Evolutionary conservation across 2,113 vertebrate genomes (phyloP).

Genomic region (Pteronura brasiliensis): DNA sequence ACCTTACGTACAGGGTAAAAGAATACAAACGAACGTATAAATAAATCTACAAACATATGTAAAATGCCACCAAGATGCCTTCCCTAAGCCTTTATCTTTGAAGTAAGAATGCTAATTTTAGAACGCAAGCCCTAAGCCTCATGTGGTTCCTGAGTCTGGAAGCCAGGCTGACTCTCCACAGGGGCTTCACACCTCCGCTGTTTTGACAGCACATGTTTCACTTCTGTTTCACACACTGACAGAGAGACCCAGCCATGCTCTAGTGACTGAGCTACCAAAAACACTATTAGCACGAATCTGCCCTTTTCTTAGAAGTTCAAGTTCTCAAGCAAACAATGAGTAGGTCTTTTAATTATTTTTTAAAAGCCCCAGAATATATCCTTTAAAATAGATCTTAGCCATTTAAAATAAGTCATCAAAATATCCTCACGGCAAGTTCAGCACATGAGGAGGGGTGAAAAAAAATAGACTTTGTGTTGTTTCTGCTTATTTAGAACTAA

Average conservation of each 20-base stretch:
- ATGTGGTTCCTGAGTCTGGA: not conserved
- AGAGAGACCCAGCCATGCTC: not conserved
- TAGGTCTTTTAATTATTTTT: slow-evolving; percentile 64
- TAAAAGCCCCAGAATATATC: slow-evolving; percentile 39
- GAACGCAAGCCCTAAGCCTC: not conserved
- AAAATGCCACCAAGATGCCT: not conserved
- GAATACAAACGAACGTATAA: not conserved
- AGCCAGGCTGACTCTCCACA: not conserved
- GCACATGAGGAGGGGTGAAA: not conserved
- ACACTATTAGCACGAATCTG: not conserved
- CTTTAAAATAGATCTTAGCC: slow-evolving; percentile 52
- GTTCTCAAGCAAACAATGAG: slow-evolving; percentile 26
- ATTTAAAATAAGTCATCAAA: slow-evolving; percentile 71
- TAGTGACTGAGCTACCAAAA: slow-evolving; percentile 21
- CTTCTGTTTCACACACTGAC: not conserved
- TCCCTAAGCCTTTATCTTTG: slow-evolving; percentile 20
- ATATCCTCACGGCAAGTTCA: slow-evolving; percentile 48
- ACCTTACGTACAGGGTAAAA: not conserved
- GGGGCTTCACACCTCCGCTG: not conserved
- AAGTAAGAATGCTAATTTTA: slow-evolving; percentile 31
- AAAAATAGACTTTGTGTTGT: not conserved
- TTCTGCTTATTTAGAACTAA: slow-evolving; percentile 24
- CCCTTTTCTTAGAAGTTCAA: slow-evolving; percentile 27
- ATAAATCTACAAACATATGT: not conserved
- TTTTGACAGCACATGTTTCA: not conserved